Base-by-base conservation (phyloP, 2,113 vertebrate genomes). In the Riparia riparia region DNA sequence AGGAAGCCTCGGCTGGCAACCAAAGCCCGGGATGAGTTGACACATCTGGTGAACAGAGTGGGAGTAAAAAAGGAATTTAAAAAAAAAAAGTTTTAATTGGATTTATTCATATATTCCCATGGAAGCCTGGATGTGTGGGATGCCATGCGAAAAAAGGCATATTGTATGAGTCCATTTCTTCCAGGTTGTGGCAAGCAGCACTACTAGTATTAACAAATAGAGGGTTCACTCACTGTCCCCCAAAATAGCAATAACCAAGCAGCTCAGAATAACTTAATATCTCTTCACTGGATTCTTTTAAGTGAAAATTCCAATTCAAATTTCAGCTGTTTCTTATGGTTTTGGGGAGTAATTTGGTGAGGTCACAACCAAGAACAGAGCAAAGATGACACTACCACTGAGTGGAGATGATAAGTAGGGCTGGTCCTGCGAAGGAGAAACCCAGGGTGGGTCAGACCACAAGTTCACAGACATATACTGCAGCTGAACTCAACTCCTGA, bases 21-120 rank as follows among this genome's bases (percentile, higher is more conserved):
- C 34, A 57, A 79, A 91, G 66, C 58, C 34, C 1, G 20, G 37
- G 74, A 77, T 91, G 58, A 87, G 63, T 39, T 85, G 82, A 66
- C 87, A 96, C 84, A 91, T 96, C 87, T 96, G 94, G 86, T 71
- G 61, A 95, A 87, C 83, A 86, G 89, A 92, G 58, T 65, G n/a
- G 61, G 57, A 72, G 21, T 60, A 34, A 89, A 92, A 93, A 95
- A 86, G 32, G 20, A 86, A 47, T 49, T 42, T 49, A 6, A 26
- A 61, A 49, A 37, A 37, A 41, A 47, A 34, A 6, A 1, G 10
- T 69, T 80, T 58, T 17, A 74, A 85, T 78, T 82, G 31, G 24
- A 41, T 86, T 92, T 92, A 71, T 81, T 92, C 22, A 32, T 84
- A 22, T 71, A 90, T 82, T 88, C n/a, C 74, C 78, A 80, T 84